Base-by-base conservation (phyloP, 2,113 vertebrate species). In the Pygoscelis antarcticus region DNA sequence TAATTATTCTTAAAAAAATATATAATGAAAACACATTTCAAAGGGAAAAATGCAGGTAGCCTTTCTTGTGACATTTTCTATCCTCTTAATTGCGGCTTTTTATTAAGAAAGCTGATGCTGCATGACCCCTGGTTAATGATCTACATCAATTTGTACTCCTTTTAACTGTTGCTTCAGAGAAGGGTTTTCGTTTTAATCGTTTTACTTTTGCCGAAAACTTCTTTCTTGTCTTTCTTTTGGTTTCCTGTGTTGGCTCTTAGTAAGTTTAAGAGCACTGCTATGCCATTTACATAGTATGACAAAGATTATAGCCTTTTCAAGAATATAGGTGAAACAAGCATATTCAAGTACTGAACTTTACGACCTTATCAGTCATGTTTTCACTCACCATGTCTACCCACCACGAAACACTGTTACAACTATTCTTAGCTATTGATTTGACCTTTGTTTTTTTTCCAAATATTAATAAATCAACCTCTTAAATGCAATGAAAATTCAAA, bases 401-500 rank as follows among this genome's bases (percentile, higher is more conserved):
- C 60, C 87, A 92, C 78, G 68, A 95, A 94, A 71, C 71, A 34
- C 22, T 76, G 46, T 84, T 90, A 77, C 10, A 95, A 89, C 89
- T 97, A 29, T 94, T 97, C 96, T 97, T 87, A 94, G 76, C 65
- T 97, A 97, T 97, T 93, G 96, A 98, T 92, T 79, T 98, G 96
- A 98, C 97, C 97, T 98, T 98, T 27, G 2, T 6, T 58, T 62
- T 29, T 27, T 4, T 14, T 13, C 27, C 88, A 98, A 96, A 95
- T 91, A 96, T 95, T 90, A 77, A 76, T 97, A 95, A 95, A 95
- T 94, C 29, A 97, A 81, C 51, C 44, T 92, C 92, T 97, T 94
- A 97, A 97, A 96, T 84, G 87, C 60, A 97, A 93, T 86, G 86
- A 91, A 97, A 97, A 95, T 96, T 90, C 93, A 80, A 83, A 97